Base-by-base conservation (phyloP, 1,140 invertebrate genomes). In the Ostrea edulis region DNA sequence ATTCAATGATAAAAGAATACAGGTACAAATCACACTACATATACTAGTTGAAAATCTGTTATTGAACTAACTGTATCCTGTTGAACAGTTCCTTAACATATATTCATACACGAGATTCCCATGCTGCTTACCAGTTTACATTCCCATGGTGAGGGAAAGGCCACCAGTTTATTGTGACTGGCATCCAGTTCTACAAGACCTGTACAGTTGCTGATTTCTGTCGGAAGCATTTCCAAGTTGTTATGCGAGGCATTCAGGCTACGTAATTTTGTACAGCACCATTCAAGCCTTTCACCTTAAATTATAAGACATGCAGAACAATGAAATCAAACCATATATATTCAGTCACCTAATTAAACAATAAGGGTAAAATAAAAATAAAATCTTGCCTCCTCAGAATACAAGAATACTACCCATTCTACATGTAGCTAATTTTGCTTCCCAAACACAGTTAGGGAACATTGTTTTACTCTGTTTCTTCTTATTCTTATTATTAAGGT, bases 211-310 rank as follows among this genome's bases (percentile, higher is more conserved):
- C 88, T 87, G 35, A 93, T 90, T 20, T 91, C 89, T 5, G 65
- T 29, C 44, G 93, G 93, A 8, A 93, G 68, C 87, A 89, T 87
- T 14, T 90, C 87, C 44, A 93, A 87, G 20, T 65, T 77, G 82
- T 93, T 93, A 77, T 93, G 54, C 53, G 93, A 93, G 8, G 93
- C 51, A 88, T 92, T 87, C 22, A 93, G 85, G 11, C 55, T 83
- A 2, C 53, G 35, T 12, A 93, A 88, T 29, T 90, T 88, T 14
- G 52, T 54, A 89, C 91, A 92, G 7, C 62, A 53, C 91, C 90
- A 89, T 20, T 83, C 86, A 35, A 25, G 52, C 20, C 44, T 87
- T 58, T 87, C 51, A n/a, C 58, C 54, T 87, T 17, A 35, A n/a
- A n/a, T n/a, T n/a, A n/a, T n/a, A n/a, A 44, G 44, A 65, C 11